These are phyloP conservation scores for Drosophila nr. fundita DNA, from an alignment of 2,888 invertebrate genomes.

Conservation along the genomic window DNA sequence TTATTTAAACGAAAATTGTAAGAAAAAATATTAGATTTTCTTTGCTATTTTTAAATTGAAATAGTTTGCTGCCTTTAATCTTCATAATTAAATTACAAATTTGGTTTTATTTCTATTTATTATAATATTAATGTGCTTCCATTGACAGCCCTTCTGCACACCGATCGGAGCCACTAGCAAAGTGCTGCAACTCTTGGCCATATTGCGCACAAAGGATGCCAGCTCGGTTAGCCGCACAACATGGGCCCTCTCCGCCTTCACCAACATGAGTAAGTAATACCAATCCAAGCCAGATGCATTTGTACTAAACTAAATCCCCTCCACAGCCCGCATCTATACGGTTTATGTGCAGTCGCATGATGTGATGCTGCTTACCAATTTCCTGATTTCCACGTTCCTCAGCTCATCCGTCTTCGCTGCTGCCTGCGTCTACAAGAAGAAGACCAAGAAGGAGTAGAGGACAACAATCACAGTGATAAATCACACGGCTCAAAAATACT, in stretches of 20 bases:
- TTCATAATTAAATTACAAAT: background rate
- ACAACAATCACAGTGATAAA: background rate
- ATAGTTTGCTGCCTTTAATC: background rate
- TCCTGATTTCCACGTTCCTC: constrained; percentile 89
- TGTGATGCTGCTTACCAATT: constrained; percentile 89
- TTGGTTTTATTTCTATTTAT: background rate
- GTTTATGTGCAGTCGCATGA: constrained; percentile 92
- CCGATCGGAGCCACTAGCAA: constrained; percentile 94
- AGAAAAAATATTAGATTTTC: background rate
- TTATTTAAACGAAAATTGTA: background rate
- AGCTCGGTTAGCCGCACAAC: constrained; percentile 91
- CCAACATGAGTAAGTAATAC: constrained; percentile 90
- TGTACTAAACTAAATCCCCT: constrained; percentile 68
- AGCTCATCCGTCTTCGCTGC: constrained; percentile 90
- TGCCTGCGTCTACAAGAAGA: constrained; percentile 89
- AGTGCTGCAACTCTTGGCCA: constrained; percentile 91
- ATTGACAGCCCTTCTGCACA: constrained; percentile 83
- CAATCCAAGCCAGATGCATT: background rate
- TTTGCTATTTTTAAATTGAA: background rate
- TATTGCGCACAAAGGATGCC: constrained; percentile 89
- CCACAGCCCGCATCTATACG: constrained; percentile 92
- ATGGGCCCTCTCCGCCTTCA: constrained; percentile 92
- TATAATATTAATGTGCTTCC: background rate
- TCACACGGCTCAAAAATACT: constrained; percentile 34
- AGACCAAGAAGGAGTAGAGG: constrained; percentile 65